phyloP scores from a whole-genome alignment of 1,140 invertebrate genomes.

The Ditylenchus dipsaci region DNA sequence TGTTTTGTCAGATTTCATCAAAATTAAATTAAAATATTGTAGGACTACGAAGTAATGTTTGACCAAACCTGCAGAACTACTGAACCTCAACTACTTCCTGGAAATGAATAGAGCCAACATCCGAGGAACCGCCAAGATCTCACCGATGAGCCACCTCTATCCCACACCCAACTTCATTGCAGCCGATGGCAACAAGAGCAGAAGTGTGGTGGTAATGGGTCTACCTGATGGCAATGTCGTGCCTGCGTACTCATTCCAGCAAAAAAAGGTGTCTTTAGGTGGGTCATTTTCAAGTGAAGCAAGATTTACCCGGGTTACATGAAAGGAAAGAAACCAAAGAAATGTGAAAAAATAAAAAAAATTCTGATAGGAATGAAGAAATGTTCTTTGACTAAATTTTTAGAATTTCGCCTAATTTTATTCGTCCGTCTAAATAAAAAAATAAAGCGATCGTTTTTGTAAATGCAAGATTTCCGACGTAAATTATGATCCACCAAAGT shows the following conservation, averaged over 20 bases:
- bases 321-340: too few relatives aligned
- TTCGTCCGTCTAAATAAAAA: too few relatives aligned
- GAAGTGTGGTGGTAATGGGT: slow-evolving; percentile 5
- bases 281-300: slow-evolving; percentile 25
- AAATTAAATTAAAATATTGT: slow-evolving; percentile 62
- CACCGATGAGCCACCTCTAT: slow-evolving; percentile 6
- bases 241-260: background rate
- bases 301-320: too few relatives aligned
- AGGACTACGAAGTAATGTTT: slow-evolving; percentile 48
- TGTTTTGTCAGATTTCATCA: background rate
- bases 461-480: too few relatives aligned
- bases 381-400: too few relatives aligned
- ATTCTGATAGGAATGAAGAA: too few relatives aligned
- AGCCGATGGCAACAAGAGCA: slow-evolving; percentile 1
- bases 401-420: too few relatives aligned
- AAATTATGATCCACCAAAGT: too few relatives aligned
- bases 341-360: too few relatives aligned
- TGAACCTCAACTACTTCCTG: slow-evolving; percentile 40
- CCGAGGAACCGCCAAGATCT: slow-evolving; percentile 11
- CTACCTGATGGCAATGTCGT: slow-evolving; percentile 1
- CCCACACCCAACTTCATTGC: slow-evolving; percentile 6
- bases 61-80: slow-evolving; percentile 39
- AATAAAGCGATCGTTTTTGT: too few relatives aligned
- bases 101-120: slow-evolving; percentile 42
- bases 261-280: slow-evolving; percentile 1